phyloP scores from a whole-genome alignment of 2,113 vertebrate species.

The Sebastes fasciatus region DNA sequence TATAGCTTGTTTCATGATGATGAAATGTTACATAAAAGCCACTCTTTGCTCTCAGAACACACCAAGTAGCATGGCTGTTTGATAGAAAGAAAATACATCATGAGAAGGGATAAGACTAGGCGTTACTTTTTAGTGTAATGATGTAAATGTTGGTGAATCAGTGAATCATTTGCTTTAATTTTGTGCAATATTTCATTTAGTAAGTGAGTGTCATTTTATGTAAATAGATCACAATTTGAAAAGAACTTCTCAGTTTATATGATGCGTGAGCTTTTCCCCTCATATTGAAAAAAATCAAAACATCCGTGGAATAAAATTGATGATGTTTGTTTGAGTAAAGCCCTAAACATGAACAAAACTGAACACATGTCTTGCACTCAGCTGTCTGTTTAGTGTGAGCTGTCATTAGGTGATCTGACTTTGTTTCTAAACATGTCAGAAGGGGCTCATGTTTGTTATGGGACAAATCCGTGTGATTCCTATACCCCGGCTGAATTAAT shows the following conservation, averaged over 20 bases:
- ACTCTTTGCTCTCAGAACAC: not conserved
- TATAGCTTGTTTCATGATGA: not conserved
- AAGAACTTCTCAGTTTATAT: not conserved
- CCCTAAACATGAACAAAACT: conserved; percentile 51
- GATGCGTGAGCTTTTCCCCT: conserved; percentile 9
- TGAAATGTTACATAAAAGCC: not conserved
- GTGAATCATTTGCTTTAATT: conserved; percentile 11
- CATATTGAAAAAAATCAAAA: conserved; percentile 36
- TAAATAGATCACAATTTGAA: conserved; percentile 36
- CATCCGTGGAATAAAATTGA: conserved; percentile 50
- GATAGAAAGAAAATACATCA: too few species aligned
- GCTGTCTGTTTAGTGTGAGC: conserved; percentile 65
- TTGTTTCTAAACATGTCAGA: conserved; percentile 72
- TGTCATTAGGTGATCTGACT: conserved; percentile 73
- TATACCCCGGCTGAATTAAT: conserved; percentile 62
- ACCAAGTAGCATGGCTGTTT: not conserved
- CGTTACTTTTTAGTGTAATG: not conserved
- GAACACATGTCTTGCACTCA: conserved; percentile 43
- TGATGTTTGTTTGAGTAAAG: conserved; percentile 75
- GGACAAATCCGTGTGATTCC: conserved; percentile 49
- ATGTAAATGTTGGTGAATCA: not conserved
- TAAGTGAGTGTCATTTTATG: conserved; percentile 5
- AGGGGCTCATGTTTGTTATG: conserved; percentile 59
- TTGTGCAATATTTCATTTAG: conserved; percentile 9
- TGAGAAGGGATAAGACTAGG: not conserved